Conservation (phyloP, 2,113 vertebrate genomes). For the Leptodactylus fuscus region DNA sequence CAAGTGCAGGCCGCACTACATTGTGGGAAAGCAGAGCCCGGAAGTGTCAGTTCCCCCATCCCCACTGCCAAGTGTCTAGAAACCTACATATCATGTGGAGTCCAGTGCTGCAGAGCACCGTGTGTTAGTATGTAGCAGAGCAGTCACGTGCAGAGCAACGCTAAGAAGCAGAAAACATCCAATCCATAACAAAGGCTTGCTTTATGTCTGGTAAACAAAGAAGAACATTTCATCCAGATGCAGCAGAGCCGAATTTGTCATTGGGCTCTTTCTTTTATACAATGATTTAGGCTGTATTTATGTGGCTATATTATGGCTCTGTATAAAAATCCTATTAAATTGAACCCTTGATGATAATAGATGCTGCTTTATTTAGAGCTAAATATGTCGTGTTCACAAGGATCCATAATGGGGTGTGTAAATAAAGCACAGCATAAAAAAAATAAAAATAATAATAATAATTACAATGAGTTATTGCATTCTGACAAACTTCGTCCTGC, state of each 20-base stretch:
- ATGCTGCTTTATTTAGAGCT: no score
- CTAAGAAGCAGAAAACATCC: background rate
- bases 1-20: conserved; percentile 39
- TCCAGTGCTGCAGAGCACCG: background rate
- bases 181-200: background rate
- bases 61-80: conserved; percentile 11
- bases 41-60: conserved; percentile 43
- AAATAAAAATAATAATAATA: no score
- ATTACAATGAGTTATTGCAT: no score
- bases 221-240: background rate
- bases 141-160: background rate
- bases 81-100: conserved; percentile 12
- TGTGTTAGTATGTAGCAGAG: background rate
- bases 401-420: no score
- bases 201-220: conserved; percentile 1
- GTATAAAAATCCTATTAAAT: no score
- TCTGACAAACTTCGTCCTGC: background rate
- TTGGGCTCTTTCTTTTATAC: background rate
- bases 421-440: no score
- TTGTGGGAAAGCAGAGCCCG: conserved; percentile 51
- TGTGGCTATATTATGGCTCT: background rate
- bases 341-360: no score
- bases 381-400: no score
- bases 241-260: background rate
- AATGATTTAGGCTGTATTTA: background rate